phyloP scores from a whole-genome alignment of 2,113 vertebrate species.

The Erythrocebus patas region DNA sequence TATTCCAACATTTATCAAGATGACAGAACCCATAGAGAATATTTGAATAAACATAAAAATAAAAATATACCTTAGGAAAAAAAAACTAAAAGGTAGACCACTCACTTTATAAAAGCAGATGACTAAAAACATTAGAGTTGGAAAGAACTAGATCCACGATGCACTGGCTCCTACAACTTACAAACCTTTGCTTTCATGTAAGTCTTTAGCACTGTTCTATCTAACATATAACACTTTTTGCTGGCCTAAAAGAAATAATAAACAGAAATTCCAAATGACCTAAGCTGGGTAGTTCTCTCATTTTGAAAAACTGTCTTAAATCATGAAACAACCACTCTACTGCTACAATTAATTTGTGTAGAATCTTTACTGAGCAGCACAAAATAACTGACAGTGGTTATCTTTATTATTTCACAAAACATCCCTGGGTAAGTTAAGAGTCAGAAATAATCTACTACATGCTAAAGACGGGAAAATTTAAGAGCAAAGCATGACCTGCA shows the following conservation, averaged over 20 bases:
- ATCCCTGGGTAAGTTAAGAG: background rate
- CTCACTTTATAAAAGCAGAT: constrained; percentile 27
- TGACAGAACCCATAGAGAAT: background rate
- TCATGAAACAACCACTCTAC: background rate
- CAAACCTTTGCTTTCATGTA: background rate
- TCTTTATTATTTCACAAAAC: constrained; percentile 52
- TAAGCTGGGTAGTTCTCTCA: background rate
- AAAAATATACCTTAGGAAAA: background rate
- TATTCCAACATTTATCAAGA: background rate
- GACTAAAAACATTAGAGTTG: background rate
- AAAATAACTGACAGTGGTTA: constrained; percentile 6
- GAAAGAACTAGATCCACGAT: background rate
- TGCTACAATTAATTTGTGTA: background rate
- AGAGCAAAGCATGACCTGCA: constrained; percentile 19
- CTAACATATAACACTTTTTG: background rate
- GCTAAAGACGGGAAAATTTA: constrained; percentile 38
- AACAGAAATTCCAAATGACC: background rate
- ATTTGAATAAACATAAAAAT: constrained; percentile 21
- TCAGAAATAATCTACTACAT: constrained; percentile 23
- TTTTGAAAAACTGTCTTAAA: constrained; percentile 19
- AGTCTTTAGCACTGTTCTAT: background rate
- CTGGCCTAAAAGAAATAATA: constrained; percentile 3
- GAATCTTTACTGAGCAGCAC: background rate
- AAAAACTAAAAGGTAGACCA: background rate
- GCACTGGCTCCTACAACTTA: background rate